A percentile compares a stretch with the other conserved stretches of the same genome.
Evolutionary conservation across 2,888 invertebrate genomes (phyloP).

Genomic region (Rhingia campestris): DNA sequence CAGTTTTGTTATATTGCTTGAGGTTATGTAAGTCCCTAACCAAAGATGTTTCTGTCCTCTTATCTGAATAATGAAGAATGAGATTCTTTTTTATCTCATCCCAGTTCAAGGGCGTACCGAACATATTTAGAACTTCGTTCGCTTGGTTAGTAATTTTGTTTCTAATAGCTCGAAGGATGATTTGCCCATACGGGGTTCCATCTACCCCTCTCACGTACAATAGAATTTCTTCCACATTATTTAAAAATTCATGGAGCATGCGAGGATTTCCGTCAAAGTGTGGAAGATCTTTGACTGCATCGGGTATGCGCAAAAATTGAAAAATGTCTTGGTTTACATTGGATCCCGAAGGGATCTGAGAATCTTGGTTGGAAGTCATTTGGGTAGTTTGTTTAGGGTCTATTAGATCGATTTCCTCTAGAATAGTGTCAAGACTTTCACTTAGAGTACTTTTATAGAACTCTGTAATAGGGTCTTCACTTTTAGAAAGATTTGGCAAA

Average conservation of each 20-base stretch:
- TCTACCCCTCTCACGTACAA: conserved; percentile 13
- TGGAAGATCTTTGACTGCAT: conserved; percentile 60
- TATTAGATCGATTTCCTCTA: not conserved
- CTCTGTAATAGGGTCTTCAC: not conserved
- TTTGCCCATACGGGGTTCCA: conserved; percentile 41
- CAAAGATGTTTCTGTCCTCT: conserved; percentile 43
- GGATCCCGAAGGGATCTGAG: not conserved
- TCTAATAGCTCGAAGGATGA: conserved; percentile 35
- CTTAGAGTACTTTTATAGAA: not conserved
- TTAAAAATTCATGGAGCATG: conserved; percentile 4
- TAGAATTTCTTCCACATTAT: conserved; percentile 49
- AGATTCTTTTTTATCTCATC: conserved; percentile 39
- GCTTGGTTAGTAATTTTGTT: conserved; percentile 54
- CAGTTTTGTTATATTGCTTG: not conserved
- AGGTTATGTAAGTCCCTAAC: conserved; percentile 40
- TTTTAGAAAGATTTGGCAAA: not conserved
- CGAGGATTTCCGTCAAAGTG: conserved; percentile 26
- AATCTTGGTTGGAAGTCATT: not conserved
- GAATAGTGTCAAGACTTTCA: not conserved
- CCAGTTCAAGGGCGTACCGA: conserved; percentile 62
- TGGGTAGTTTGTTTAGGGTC: not conserved
- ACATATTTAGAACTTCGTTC: conserved; percentile 63
- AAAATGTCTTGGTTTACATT: not conserved
- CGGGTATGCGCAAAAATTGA: conserved; percentile 38
- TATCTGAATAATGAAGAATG: conserved; percentile 50